Base-by-base conservation (phyloP, 2,888 invertebrate species). In the Spodoptera littoralis region DNA sequence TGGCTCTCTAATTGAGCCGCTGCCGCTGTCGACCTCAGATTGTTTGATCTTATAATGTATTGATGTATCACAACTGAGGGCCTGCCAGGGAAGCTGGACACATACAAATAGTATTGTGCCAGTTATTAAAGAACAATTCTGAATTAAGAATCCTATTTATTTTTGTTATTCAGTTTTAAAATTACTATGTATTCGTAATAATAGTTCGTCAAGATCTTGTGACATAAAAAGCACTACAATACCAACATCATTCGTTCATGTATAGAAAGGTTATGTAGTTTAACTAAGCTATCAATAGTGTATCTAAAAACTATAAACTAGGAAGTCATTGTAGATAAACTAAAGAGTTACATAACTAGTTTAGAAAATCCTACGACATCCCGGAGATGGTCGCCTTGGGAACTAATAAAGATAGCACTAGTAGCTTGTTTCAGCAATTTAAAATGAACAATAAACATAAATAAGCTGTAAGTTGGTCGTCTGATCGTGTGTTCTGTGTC, bases 391-490 rank as follows among this genome's bases (percentile, higher is more conserved):
- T 52, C 73, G 76, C 74, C 73, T 65, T 72, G 76, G 66, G 74
- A 70, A 59, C 60, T 72, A 70, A 73, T 79, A 74, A 63, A 82
- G 81, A 81, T 82, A 82, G 73, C 75, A 66, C 68, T 65, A 59
- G 60, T 63, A 73, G 74, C 69, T 73, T 73, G 70, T 67, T 76
- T 65, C 73, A 66, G 75, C 81, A 79, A 80, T 81, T 79, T 82
- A 78, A 76, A 73, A 73, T 66, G 65, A 82, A 81, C 84, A 83
- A 82, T 83, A 77, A 76, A 80, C 82, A 78, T 85, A 82, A 85
- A 85, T 81, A 70, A 70, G 55, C 62, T 48, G 65, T 65, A 70
- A 79, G 68, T 67, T 73, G 79, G 66, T 77, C 76, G 73, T 71
- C 18, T 18, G 18, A 80, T 73, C 77, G 71, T 60, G 60, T 59